Evolutionary conservation across 2,888 invertebrate species (phyloP).

Genomic region (Ophion costatus): DNA sequence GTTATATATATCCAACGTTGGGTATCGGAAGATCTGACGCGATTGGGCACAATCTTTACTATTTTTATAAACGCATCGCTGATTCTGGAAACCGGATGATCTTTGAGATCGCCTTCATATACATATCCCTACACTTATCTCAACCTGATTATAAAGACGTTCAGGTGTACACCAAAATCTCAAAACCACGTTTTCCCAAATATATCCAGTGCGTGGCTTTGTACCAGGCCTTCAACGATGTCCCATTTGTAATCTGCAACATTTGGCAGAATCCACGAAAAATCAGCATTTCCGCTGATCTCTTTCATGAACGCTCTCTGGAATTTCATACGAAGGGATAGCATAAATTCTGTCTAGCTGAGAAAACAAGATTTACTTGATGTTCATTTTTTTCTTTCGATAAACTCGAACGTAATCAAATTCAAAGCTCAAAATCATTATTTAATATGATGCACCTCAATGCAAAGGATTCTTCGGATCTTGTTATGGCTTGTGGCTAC

Average conservation of each 20-base stretch:
- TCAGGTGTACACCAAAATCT: not conserved
- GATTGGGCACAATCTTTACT: not conserved
- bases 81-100: not conserved
- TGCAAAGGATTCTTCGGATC: not conserved
- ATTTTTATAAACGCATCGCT: not conserved
- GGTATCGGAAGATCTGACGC: not conserved
- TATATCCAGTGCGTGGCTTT: not conserved
- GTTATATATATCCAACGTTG: not conserved
- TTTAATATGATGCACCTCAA: not conserved
- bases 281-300: too few relatives aligned
- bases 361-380: not conserved
- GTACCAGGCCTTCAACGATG: constrained; percentile 31
- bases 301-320: not conserved
- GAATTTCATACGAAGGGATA: too few relatives aligned
- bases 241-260: constrained; percentile 9
- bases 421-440: not conserved
- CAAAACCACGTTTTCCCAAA: not conserved
- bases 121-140: not conserved
- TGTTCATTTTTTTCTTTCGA: not conserved
- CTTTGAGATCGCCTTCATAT: not conserved
- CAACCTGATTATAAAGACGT: not conserved
- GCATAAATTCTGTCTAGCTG: too few relatives aligned
- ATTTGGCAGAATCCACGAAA: not conserved
- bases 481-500: not conserved
- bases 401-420: not conserved